Base-by-base conservation (phyloP, 2,113 vertebrate species). In the Melospiza georgiana region DNA sequence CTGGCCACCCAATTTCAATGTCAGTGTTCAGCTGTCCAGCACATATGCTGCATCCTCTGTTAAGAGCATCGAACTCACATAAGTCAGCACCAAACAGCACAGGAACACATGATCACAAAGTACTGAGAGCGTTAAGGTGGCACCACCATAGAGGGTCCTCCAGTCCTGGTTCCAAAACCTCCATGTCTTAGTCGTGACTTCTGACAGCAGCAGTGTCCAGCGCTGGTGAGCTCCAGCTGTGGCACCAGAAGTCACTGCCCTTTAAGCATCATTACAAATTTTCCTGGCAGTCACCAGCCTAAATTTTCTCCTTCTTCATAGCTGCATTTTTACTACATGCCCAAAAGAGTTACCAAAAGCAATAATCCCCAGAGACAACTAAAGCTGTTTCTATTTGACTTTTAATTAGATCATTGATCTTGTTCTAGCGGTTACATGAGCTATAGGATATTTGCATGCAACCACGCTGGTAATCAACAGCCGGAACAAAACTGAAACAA, bases 391-490 rank as follows among this genome's bases (percentile, higher is more conserved):
- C 88, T 35, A 57, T 92, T 94, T 81, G 68, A 87, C 73, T 91
- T 94, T n/a, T 52, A 93, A 94, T 94, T 94, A 92, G 80, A 87
- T 15, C 76, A 96, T 75, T 81, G 87, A 97, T 96, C 84, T 78
- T 78, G 27, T 41, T 93, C 92, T 67, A 90, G 93, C 1, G 13
- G 75, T 90, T 93, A 95, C 68, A 86, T 59, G 87, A 95, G 72
- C 75, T 84, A 81, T 77, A 27, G 35, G 68, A 65, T 77, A 93
- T 92, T 90, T 93, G 93, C 91, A 95, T 61, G 52, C 69, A 95
- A 77, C 74, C 84, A 95, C 93, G 62, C 33, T 74, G 66, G 58
- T 73, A 81, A 92, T 81, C 93, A 89, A 94, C 87, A 95, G 71
- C 73, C 7, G 0, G 77, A 95, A 93, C 69, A 89, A 84, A 87